These are phyloP conservation scores for Loriculus beryllinus DNA, from an alignment of 2,797 vertebrate species.

Conservation along the genomic window DNA sequence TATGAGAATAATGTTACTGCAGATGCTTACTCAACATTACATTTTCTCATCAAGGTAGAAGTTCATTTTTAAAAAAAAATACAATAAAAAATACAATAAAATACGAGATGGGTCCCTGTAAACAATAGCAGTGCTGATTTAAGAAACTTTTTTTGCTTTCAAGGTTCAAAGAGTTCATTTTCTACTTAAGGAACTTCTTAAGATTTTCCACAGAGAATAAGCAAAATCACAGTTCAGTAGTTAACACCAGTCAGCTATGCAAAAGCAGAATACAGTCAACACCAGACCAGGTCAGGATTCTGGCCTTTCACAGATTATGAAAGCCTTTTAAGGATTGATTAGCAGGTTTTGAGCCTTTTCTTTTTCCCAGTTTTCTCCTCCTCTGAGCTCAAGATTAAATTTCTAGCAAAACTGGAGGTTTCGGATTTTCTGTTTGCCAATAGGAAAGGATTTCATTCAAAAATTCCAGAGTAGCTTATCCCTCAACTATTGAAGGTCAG, in stretches of 20 bases:
- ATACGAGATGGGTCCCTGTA: not conserved
- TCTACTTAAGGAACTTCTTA: not conserved
- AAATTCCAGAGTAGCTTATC: slow-evolving; percentile 29
- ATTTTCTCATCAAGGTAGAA: not conserved
- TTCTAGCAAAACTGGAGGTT: not conserved
- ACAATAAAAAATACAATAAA: not conserved
- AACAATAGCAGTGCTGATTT: not conserved
- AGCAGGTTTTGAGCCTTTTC: not conserved
- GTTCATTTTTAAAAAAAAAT: not conserved
- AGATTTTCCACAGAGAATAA: not conserved
- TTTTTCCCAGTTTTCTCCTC: not conserved
- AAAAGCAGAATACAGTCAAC: not conserved
- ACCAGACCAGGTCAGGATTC: not conserved
- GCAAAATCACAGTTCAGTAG: not conserved
- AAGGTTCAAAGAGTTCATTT: not conserved
- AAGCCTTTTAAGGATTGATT: not conserved
- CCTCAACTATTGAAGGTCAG: slow-evolving; percentile 6
- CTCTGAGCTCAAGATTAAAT: not conserved
- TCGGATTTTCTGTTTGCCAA: not conserved
- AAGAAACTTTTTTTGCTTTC: not conserved
- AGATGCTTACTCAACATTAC: not conserved
- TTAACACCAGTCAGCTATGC: not conserved
- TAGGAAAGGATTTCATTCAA: not conserved
- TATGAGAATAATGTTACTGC: not conserved
- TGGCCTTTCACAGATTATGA: not conserved